phyloP scores from a whole-genome alignment of 2,797 vertebrate species.

The Pelochelys cantorii region DNA sequence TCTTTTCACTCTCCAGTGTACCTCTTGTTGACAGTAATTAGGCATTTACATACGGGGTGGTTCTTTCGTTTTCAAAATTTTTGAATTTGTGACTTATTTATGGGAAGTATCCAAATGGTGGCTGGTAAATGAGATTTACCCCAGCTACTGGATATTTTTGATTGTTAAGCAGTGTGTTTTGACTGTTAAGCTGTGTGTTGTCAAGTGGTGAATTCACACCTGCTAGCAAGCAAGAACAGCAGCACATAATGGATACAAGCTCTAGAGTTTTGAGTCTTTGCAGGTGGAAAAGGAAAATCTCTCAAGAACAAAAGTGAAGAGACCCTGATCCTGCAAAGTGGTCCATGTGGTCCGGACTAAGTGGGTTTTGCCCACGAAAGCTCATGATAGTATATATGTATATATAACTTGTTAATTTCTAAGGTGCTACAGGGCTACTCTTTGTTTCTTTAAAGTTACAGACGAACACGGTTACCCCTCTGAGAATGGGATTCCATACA shows the following conservation, averaged over 20 bases:
- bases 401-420: no score
- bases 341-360: neutral
- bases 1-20: conserved; percentile 52
- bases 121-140: conserved; percentile 51
- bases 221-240: neutral
- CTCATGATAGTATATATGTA: no score
- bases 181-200: neutral
- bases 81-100: conserved; percentile 23
- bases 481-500: neutral
- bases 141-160: conserved; percentile 16
- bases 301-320: neutral
- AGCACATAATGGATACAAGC: neutral
- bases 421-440: no score
- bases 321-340: neutral
- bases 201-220: neutral
- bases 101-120: conserved; percentile 6
- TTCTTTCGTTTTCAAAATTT: conserved; percentile 25
- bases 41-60: conserved; percentile 67
- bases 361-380: no score
- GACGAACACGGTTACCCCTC: no score
- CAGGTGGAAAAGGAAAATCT: neutral
- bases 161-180: neutral
- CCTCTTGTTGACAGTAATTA: conserved; percentile 77
- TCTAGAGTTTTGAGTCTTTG: neutral
- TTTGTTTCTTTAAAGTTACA: no score